Percentiles rank a stretch among this genome's conserved stretches.
These are phyloP conservation scores for Anagrus nilaparvatae DNA, from an alignment of 1,140 invertebrate species.

Conservation along the genomic window DNA sequence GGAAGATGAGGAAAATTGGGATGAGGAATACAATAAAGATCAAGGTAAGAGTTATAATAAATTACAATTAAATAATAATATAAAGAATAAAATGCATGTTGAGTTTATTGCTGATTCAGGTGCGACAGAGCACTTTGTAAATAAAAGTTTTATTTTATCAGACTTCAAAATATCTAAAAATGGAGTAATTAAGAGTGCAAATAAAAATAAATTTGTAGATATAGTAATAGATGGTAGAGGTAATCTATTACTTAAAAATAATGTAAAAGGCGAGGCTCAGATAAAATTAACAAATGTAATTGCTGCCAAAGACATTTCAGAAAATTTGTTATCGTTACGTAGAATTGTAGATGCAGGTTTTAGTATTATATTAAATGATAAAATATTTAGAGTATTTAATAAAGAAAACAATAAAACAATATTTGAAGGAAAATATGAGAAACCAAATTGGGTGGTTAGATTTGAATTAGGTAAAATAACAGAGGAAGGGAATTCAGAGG, in stretches of 20 bases:
- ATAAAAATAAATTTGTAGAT: slow-evolving; percentile 18
- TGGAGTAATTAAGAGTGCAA: slow-evolving; percentile 16
- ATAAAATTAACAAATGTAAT: slow-evolving; percentile 20
- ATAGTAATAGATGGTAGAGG: slow-evolving; percentile 16
- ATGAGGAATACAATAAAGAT: background rate
- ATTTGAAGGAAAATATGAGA: slow-evolving; percentile 15
- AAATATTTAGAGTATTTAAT: slow-evolving; percentile 14
- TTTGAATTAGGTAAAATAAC: slow-evolving; percentile 9
- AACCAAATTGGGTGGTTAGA: slow-evolving; percentile 17
- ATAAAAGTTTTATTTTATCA: slow-evolving; percentile 13
- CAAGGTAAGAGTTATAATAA: background rate
- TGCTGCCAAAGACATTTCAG: slow-evolving; percentile 17
- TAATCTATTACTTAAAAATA: slow-evolving; percentile 15
- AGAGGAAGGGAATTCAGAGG: background rate
- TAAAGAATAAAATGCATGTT: slow-evolving; percentile 8
- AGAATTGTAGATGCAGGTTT: slow-evolving; percentile 17
- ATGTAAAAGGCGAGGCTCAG: slow-evolving; percentile 1
- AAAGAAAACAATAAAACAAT: slow-evolving; percentile 15
- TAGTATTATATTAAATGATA: slow-evolving; percentile 15
- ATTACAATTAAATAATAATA: slow-evolving; percentile 7
- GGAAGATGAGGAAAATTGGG: background rate
- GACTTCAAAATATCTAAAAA: slow-evolving; percentile 13
- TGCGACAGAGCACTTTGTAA: slow-evolving; percentile 15
- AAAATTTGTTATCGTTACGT: slow-evolving; percentile 16
- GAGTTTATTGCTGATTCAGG: slow-evolving; percentile 16